phyloP scores from a whole-genome alignment of 2,113 vertebrate species.

The Rhineura floridana region DNA sequence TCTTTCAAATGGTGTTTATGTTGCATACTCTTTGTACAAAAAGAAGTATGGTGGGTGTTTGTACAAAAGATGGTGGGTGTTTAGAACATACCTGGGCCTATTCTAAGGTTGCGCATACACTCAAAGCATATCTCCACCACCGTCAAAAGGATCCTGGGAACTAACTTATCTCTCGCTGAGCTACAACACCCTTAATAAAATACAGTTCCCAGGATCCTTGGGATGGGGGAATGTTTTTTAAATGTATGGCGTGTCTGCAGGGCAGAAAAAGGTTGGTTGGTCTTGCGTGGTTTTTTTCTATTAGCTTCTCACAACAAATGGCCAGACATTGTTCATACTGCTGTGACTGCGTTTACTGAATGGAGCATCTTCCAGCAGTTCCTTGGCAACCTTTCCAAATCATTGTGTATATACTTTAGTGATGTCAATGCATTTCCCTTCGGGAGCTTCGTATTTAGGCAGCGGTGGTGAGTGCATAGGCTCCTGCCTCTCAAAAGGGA shows the following conservation, averaged over 20 bases:
- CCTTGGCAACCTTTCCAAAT: not conserved
- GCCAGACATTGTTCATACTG: not conserved
- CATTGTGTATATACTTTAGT: conserved; percentile 88
- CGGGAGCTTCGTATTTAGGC: conserved; percentile 83
- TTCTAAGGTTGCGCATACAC: not conserved
- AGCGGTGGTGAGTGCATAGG: conserved; percentile 83
- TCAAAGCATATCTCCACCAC: not conserved
- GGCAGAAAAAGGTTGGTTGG: too few relatives aligned
- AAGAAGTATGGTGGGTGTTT: not conserved
- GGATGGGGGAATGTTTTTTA: too few relatives aligned
- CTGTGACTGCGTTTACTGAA: fast-evolving
- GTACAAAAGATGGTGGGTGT: not conserved
- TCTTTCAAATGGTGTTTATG: not conserved
- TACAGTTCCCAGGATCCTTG: too few relatives aligned
- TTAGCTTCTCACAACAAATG: not conserved
- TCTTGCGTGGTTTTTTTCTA: too few relatives aligned
- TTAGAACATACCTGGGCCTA: not conserved
- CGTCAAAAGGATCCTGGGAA: too few relatives aligned
- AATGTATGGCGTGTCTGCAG: too few relatives aligned
- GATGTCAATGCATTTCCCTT: conserved; percentile 87
- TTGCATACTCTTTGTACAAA: not conserved
- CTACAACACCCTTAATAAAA: too few relatives aligned
- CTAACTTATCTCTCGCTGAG: too few relatives aligned
- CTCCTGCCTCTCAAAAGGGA: conserved; percentile 86
- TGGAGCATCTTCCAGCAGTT: fast-evolving